phyloP scores from a whole-genome alignment of 2,888 invertebrate species.

The Dendrolimus houi region DNA sequence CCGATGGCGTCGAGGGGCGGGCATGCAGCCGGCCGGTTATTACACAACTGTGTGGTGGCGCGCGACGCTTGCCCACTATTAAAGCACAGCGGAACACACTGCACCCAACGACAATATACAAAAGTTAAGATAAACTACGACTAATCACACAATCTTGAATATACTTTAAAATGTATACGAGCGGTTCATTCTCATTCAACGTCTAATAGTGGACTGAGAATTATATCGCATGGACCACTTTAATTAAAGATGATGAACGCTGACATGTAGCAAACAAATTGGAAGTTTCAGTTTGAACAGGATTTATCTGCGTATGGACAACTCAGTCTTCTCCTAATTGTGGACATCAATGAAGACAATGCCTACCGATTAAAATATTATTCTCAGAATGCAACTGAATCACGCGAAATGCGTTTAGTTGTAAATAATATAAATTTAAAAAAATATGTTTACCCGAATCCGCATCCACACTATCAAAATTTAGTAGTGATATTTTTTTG shows the following conservation, averaged over 20 bases:
- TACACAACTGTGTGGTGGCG: slow-evolving; percentile 45
- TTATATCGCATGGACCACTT: slow-evolving; percentile 30
- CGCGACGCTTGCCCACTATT: slow-evolving; percentile 23
- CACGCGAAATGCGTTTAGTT: too few relatives aligned
- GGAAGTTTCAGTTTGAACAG: slow-evolving; percentile 65
- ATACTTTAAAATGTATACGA: neutral
- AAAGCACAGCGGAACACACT: slow-evolving; percentile 7
- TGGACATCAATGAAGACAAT: neutral
- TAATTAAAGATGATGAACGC: slow-evolving; percentile 52
- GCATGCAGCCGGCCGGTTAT: slow-evolving; percentile 50
- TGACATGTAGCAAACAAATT: slow-evolving; percentile 46
- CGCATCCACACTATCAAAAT: too few relatives aligned
- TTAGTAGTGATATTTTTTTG: too few relatives aligned
- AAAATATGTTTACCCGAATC: too few relatives aligned
- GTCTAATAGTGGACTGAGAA: slow-evolving; percentile 41
- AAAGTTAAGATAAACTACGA: slow-evolving; percentile 16
- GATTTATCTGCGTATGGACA: slow-evolving; percentile 55
- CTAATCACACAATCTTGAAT: neutral
- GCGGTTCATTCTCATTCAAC: slow-evolving; percentile 19
- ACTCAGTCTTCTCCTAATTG: slow-evolving; percentile 19
- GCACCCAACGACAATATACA: slow-evolving; percentile 8
- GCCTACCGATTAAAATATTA: too few relatives aligned
- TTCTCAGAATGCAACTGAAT: too few relatives aligned
- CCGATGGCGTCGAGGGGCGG: slow-evolving; percentile 38
- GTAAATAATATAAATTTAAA: too few relatives aligned